A percentile compares a stretch with the other conserved stretches of the same genome.
Evolutionary conservation across 2,113 vertebrate genomes (phyloP).

Genomic region (Elephas maximus): DNA sequence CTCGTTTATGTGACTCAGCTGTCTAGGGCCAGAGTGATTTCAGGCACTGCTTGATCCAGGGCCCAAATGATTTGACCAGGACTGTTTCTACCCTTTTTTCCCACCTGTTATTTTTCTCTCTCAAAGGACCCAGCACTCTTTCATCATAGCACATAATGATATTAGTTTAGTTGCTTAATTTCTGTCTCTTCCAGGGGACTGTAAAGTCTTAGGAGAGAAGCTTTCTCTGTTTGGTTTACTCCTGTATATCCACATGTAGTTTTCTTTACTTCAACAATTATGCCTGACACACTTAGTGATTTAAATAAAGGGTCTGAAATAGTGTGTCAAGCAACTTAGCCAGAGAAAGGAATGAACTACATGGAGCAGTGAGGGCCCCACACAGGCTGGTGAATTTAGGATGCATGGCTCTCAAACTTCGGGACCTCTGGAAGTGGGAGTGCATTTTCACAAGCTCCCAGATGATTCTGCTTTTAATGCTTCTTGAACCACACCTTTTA

Average conservation of each 20-base stretch:
- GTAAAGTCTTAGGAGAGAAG: not conserved
- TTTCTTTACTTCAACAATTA: not conserved
- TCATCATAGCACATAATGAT: not conserved
- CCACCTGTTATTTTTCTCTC: not conserved
- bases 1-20: constrained; percentile 37
- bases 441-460: not conserved
- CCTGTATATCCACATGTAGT: not conserved
- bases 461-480: not conserved
- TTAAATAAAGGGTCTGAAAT: not conserved
- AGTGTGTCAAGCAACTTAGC: not conserved
- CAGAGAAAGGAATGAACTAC: not conserved
- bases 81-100: not conserved
- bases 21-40: not conserved
- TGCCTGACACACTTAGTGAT: not conserved
- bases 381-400: not conserved
- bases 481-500: not conserved
- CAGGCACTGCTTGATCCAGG: not conserved
- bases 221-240: not conserved
- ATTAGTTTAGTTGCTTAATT: not conserved
- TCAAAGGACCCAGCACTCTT: not conserved
- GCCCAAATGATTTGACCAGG: not conserved
- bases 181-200: not conserved
- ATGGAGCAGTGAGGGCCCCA: not conserved
- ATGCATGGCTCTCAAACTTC: not conserved
- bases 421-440: not conserved